Evolutionary conservation across 37 sponge, comb jelly and placozoan species (phyloP), one percentile per base, ranked within the genome.

Genomic region (Diacarnus erythraeanus): DNA sequence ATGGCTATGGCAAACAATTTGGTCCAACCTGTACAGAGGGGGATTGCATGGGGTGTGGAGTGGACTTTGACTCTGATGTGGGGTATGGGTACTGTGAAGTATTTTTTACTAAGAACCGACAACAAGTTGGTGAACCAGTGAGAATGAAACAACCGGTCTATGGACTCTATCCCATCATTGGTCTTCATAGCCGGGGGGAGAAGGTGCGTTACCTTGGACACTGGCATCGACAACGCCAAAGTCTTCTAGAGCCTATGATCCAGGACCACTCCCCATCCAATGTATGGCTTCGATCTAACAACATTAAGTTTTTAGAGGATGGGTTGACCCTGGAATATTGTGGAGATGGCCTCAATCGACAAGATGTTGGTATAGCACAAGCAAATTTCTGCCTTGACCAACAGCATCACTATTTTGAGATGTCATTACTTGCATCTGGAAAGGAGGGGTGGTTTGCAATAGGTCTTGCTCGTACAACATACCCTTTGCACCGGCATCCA

Each of bases 41-140:
- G 27, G 94, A 94, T 69, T 54, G 75, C 39, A 88, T 93, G 89
- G 93, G 93, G 0, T 86, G 88, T 74, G 94, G 91, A 17, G 74
- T 88, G 1, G 85, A 87, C 51, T 90, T 81, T 67, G 80, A 77
- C 37, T n/a, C 59, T 12, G 89, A 87, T 36, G 42, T 34, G 38
- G 89, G 82, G 1, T 44, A 42, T 27, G 89, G 79, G 18, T 87
- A 76, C 38, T 87, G 81, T 59, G 70, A 73, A 1, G 81, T 96
- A 2, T 96, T 90, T 75, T 96, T 96, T 79, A 93, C 94, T 8
- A 93, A 90, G 80, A 96, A 96, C 59, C 91, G 94, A 0, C 34
- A 83, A 57, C 58, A 57, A 25, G 79, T 94, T 4, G 89, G 92
- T 0, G 58, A 77, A 25, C 41, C 78, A 33, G 83, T 83, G 23